Base-by-base conservation (phyloP, 2,797 vertebrate genomes). In the Echeneis naucrates region DNA sequence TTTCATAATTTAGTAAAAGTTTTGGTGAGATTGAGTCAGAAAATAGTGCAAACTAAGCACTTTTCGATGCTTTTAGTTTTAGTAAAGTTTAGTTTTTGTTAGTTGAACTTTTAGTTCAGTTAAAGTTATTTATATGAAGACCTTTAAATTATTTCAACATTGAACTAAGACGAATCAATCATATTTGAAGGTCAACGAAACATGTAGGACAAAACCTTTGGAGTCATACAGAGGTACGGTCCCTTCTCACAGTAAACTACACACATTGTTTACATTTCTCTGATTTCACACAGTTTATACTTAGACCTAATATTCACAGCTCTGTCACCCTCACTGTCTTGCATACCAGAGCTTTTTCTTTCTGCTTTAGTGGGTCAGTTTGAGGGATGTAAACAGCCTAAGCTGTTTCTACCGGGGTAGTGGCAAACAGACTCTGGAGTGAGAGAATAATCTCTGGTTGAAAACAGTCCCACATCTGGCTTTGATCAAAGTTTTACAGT, bases 391-490 rank as follows among this genome's bases (percentile, higher is more conserved):
- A 53, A 81, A 77, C 61, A 82, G 35, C 47, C 21, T 1, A 24
- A 62, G 44, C 47, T 5, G 12, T 67, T 77, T 60, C 52, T 50
- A 72, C 13, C 68, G 68, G 57, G 4, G 45, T 11, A 24, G 16
- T 24, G 53, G 54, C 67, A 65, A 82, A 37, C 65, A 68, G 42
- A 58, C 59, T 53, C 38, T 14, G 76, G 72, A 88, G 76, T 47
- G 30, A 14, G 56, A 73, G 62, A 86, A 71, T 50, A 53, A 56
- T 48, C 58, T 40, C 24, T 50, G 60, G 30, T 52, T 60, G 33
- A 67, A 81, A 82, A 73, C 12, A 70, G 77, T 87, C 77, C 72
- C 80, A 89, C 89, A 92, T 92, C 88, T 92, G 91, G 83, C 74
- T 87, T 82, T 65, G 48, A 91, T 90, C 63, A 68, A 44, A 71